These are phyloP conservation scores for Romanogobio albipinnatus DNA, from an alignment of 2,113 vertebrate genomes.

Conservation along the genomic window DNA sequence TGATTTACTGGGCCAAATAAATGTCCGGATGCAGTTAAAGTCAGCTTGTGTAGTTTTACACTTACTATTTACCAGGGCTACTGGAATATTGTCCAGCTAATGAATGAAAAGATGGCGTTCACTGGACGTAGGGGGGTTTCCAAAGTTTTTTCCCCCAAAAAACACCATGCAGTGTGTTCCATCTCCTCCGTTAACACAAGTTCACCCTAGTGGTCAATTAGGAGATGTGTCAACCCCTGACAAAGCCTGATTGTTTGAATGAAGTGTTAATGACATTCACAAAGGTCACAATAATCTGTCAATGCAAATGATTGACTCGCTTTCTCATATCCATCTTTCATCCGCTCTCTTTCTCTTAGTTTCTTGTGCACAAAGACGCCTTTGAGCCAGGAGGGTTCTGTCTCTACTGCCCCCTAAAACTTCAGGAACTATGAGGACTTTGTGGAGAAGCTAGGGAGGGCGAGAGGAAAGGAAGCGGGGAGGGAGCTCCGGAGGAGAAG, in stretches of 20 bases:
- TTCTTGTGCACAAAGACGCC: conserved; percentile 41
- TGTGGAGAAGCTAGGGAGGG: conserved; percentile 41
- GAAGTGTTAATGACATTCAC: conserved; percentile 51
- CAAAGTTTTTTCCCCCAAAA: background rate
- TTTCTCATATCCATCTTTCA: conserved; percentile 8
- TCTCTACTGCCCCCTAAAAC: conserved; percentile 12
- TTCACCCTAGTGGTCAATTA: conserved; percentile 2
- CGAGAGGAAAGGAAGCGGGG: conserved; percentile 2
- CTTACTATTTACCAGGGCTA: conserved; percentile 5
- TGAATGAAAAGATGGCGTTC: background rate
- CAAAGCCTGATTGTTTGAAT: conserved; percentile 40
- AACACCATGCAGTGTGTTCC: background rate
- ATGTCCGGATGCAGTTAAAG: conserved; percentile 47
- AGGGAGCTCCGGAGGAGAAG: conserved; percentile 36
- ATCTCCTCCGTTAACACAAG: background rate
- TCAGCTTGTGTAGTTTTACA: conserved; percentile 1
- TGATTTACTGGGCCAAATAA: conserved; percentile 51
- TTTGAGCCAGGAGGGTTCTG: conserved; percentile 29
- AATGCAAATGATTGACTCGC: conserved; percentile 17
- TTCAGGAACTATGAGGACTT: conserved; percentile 52
- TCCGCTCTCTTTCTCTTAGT: background rate
- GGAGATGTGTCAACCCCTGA: conserved; percentile 25
- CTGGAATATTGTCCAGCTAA: background rate
- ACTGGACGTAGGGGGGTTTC: background rate
- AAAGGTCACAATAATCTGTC: conserved; percentile 53